Evolutionary conservation across 1,140 invertebrate species (phyloP), one percentile per base, ranked within the genome.

Genomic region (Hylyphantes graminicola): DNA sequence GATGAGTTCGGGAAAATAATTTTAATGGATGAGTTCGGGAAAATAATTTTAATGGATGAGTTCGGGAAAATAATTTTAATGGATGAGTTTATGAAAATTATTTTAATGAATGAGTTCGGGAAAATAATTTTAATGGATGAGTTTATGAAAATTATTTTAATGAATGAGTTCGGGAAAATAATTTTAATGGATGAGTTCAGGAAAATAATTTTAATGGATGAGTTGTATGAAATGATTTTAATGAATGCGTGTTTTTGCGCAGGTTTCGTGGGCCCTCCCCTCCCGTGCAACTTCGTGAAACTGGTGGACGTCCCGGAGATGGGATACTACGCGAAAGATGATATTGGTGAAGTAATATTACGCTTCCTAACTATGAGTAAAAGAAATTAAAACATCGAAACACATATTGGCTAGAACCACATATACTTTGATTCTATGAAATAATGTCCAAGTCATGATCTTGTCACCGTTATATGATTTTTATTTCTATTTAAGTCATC

Each of bases 221-320:
- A 11, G 3, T 3, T 3, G 11, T 11, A 51, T n/a, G 15, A 8
- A 64, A 54, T 13, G 2, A 77, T 35, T 21, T 21, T 57, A 48
- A 63, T n/a, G 13, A 0, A 63, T 19, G 2, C 15, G 19, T 63
- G 19, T 65, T 54, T 54, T 12, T 13, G 35, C 17, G 15, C n/a
- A 85, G 83, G 83, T 63, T 17, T 97, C 90, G 96, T 98, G 68
- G 97, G 97, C 65, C 95, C 96, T 86, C 97, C 97, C 55, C 93
- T 98, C 48, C 93, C 95, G 67, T 98, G 96, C 90, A 96, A 94
- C 89, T 95, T 94, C 89, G 92, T 99, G 68, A 99, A 99, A 92
- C 90, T 99, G 85, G 94, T 95, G 35, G 97, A 99, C 90, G 97
- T 99, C 76, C 96, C 97, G 79, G 97, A 99, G 90, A 98, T 99